These are phyloP conservation scores for Tachypleus tridentatus DNA, from an alignment of 1,140 invertebrate species.

Conservation along the genomic window DNA sequence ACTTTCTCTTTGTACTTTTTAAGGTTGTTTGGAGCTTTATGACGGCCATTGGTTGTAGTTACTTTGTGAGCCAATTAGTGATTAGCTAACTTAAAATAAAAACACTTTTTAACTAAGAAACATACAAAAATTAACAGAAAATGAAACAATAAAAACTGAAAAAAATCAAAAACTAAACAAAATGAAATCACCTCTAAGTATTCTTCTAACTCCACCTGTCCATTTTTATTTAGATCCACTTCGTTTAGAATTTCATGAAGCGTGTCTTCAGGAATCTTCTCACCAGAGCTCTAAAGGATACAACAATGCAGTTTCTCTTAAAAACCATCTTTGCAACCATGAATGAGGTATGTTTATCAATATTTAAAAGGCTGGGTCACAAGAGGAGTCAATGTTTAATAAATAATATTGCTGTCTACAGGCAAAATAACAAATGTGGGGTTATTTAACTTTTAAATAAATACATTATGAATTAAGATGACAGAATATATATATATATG, in stretches of 20 bases:
- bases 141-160: background rate
- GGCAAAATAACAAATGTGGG: too few species aligned
- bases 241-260: slow-evolving; percentile 94
- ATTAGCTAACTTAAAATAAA: background rate
- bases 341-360: background rate
- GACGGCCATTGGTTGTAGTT: too few species aligned
- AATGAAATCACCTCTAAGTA: slow-evolving; percentile 76
- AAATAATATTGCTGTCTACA: slow-evolving; percentile 7
- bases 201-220: slow-evolving; percentile 96
- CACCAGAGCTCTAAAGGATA: slow-evolving; percentile 60
- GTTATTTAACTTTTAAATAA: too few species aligned
- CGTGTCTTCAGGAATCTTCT: slow-evolving; percentile 84
- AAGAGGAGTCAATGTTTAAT: slow-evolving; percentile 44
- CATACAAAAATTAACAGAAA: slow-evolving; percentile 23
- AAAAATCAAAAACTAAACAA: slow-evolving; percentile 4
- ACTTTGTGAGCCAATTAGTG: too few species aligned
- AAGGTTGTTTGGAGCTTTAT: too few species aligned
- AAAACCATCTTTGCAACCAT: slow-evolving; percentile 4
- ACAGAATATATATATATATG: too few species aligned
- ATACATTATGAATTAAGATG: too few species aligned
- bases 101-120: slow-evolving; percentile 2
- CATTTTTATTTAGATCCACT: slow-evolving; percentile 99
- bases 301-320: too few species aligned
- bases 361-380: slow-evolving; percentile 23
- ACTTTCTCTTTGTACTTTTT: too few species aligned